Conservation (phyloP, 2,888 invertebrate genomes). For the Synergus japonicus region DNA sequence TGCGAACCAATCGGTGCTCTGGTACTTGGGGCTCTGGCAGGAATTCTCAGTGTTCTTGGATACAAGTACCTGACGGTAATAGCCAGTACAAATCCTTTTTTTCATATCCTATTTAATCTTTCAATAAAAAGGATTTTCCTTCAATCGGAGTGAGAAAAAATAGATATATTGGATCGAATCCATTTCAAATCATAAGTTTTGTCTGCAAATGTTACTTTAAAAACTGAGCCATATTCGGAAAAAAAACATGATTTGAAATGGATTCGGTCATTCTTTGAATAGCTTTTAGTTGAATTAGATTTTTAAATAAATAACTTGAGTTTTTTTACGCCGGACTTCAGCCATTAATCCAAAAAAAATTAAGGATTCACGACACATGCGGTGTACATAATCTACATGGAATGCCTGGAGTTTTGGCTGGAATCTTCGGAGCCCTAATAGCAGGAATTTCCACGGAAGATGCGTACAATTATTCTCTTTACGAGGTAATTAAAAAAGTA, state of each 20-base stretch:
- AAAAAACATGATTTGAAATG: too few relatives aligned
- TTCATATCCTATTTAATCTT: not conserved
- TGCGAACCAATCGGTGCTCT: constrained; percentile 91
- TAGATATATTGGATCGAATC: not conserved
- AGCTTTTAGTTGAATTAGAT: not conserved
- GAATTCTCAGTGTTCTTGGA: constrained; percentile 88
- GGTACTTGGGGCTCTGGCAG: constrained; percentile 88
- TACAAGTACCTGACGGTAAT: constrained; percentile 87
- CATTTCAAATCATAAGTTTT: too few relatives aligned
- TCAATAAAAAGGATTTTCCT: not conserved
- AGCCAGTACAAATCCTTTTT: constrained; percentile 45
- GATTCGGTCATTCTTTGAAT: too few relatives aligned
- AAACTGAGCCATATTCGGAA: too few relatives aligned
- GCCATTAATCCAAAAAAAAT: constrained; percentile 81
- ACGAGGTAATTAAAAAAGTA: constrained; percentile 69
- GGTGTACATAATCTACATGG: constrained; percentile 98
- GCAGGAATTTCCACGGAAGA: constrained; percentile 84
- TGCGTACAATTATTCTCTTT: constrained; percentile 82
- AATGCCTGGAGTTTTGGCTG: constrained; percentile 94
- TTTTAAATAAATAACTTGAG: not conserved
- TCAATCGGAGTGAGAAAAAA: not conserved
- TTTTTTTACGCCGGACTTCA: constrained; percentile 69
- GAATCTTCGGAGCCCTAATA: constrained; percentile 87
- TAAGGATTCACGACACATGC: constrained; percentile 90
- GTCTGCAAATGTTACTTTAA: too few relatives aligned